Percentiles rank a stretch among this genome's conserved stretches.
phyloP scores from a whole-genome alignment of 2,113 vertebrate species.

The Felis chaus region DNA sequence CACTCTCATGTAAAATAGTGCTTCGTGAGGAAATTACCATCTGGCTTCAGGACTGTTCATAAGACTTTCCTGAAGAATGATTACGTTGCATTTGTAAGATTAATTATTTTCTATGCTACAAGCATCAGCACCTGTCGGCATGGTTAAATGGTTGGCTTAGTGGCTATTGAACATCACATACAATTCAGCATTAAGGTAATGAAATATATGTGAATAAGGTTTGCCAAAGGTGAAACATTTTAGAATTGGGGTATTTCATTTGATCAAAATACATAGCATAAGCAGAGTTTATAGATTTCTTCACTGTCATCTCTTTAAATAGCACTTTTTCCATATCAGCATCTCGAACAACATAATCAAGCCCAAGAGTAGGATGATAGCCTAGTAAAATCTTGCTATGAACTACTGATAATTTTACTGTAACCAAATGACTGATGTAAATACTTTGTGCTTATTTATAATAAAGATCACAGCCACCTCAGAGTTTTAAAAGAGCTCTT shows the following conservation, averaged over 20 bases:
- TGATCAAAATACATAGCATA: not conserved
- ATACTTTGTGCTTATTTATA: not conserved
- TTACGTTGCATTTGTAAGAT: not conserved
- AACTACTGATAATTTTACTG: not conserved
- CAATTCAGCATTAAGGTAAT: not conserved
- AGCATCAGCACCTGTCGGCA: not conserved
- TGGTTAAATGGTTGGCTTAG: not conserved
- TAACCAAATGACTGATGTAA: not conserved
- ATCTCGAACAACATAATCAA: not conserved
- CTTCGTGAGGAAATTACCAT: not conserved
- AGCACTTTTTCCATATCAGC: not conserved
- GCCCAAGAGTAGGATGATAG: not conserved
- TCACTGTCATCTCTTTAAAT: not conserved
- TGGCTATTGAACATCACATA: not conserved
- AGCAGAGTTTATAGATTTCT: not conserved
- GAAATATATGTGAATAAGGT: not conserved
- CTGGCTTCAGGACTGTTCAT: not conserved
- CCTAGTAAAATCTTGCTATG: not conserved
- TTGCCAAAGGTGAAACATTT: not conserved
- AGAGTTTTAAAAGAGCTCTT: not conserved
- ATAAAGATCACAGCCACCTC: not conserved
- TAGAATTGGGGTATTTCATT: not conserved
- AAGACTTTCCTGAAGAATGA: conserved; percentile 10
- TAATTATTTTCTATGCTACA: conserved; percentile 13
- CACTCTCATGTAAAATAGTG: not conserved